Evolutionary conservation across 2,888 invertebrate genomes (phyloP), one percentile per base, ranked within the genome.

Genomic region (Lacanobia wlatinum): DNA sequence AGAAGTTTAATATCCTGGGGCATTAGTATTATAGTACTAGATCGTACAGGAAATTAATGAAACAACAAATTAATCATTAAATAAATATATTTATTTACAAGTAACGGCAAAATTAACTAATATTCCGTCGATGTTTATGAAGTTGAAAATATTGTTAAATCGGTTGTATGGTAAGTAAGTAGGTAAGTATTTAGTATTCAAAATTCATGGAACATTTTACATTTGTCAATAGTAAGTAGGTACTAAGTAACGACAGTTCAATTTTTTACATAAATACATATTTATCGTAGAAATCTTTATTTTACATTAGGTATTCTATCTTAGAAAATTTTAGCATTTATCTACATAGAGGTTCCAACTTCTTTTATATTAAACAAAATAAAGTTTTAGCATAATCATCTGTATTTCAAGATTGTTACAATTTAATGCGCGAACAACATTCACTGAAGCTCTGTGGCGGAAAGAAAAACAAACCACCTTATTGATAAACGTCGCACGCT

Each of bases 71-170:
- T 92, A 94, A 93, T 95, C 92, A 91, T 96, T 95, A 96, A 96
- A 96, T 96, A 96, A 96, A 96, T 95, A 96, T 96, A 95, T 95
- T 96, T 96, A 96, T 96, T 95, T 96, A 96, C 96, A 96, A 64
- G 88, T 89, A 95, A 95, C 94, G 91, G 90, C 91, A 89, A 94
- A 94, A 92, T 92, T 89, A 94, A 94, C 92, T 89, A 89, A 89
- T 90, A 91, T 88, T 93, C 90, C 90, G 94, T 95, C 94, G 94
- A 94, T 95, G 94, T 94, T 91, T 88, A 90, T 87, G 91, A 93
- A 91, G 82, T 89, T 89, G 81, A 82, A 91, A 90, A 88, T 87
- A 89, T 87, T 89, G 79, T 85, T 88, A 88, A 88, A 87, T 88
- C 71, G 68, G 78, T 71, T 78, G 66, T 75, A 69, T 67, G 67